Evolutionary conservation across 2,113 vertebrate genomes (phyloP).

Genomic region (Litocranius walleri): DNA sequence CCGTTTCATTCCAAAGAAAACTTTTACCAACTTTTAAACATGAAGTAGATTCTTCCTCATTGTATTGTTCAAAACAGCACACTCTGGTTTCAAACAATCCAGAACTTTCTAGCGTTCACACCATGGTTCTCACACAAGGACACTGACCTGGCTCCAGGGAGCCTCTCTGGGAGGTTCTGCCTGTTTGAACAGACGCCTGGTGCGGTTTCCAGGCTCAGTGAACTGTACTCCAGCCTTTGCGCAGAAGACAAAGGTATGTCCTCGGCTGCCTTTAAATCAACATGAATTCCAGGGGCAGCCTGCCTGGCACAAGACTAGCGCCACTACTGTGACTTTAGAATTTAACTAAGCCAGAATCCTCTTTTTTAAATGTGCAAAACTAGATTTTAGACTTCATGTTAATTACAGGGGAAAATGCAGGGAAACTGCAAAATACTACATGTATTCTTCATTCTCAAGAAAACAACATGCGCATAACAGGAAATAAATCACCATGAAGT

Average conservation of each 20-base stretch:
- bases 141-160: neutral
- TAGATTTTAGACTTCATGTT: neutral
- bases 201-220: neutral
- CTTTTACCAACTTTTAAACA: neutral
- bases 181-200: neutral
- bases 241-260: neutral
- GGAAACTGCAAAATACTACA: neutral
- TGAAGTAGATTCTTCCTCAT: neutral
- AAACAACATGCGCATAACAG: neutral
- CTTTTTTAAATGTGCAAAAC: neutral
- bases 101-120: neutral
- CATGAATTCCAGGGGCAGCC: neutral
- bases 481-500: slow-evolving; percentile 14
- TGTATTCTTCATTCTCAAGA: neutral
- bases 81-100: neutral
- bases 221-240: neutral
- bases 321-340: neutral
- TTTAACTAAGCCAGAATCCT: neutral
- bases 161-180: neutral
- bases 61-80: neutral
- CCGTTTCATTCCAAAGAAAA: neutral
- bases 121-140: neutral
- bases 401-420: neutral
- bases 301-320: neutral
- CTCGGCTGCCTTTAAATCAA: neutral